These are phyloP conservation scores for Tyria jacobaeae DNA, from an alignment of 2,888 invertebrate genomes.

Conservation along the genomic window DNA sequence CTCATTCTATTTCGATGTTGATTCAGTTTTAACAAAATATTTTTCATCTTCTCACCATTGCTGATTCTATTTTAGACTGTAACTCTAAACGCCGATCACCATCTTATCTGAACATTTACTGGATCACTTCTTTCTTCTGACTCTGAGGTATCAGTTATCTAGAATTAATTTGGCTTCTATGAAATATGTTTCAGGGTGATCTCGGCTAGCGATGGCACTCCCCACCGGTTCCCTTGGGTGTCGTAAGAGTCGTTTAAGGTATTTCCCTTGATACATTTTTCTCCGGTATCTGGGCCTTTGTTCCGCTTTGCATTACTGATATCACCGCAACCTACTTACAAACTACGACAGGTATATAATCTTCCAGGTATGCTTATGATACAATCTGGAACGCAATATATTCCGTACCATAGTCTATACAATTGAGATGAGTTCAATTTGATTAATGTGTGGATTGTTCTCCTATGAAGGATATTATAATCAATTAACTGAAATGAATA, in stretches of 20 bases:
- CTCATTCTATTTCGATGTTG: neutral
- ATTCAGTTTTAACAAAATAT: neutral
- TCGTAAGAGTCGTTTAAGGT: constrained; percentile 29
- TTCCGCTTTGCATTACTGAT: neutral
- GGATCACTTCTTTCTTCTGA: neutral
- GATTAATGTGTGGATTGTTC: too few relatives aligned
- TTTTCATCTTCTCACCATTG: neutral
- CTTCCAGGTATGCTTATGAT: neutral
- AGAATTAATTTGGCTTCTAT: constrained; percentile 17
- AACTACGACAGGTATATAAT: neutral
- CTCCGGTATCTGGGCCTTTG: neutral
- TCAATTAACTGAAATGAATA: too few relatives aligned
- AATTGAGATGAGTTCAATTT: too few relatives aligned
- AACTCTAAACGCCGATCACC: neutral
- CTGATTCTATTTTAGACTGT: too few relatives aligned
- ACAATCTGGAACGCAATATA: neutral
- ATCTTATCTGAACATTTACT: neutral
- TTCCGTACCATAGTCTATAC: too few relatives aligned
- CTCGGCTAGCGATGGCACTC: constrained; percentile 22
- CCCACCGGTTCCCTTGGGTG: constrained; percentile 25
- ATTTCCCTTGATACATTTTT: constrained; percentile 15
- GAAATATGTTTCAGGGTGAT: constrained; percentile 28
- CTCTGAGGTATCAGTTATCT: neutral
- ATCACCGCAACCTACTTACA: neutral
- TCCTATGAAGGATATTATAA: too few relatives aligned